Evolutionary conservation across 1,140 invertebrate genomes (phyloP), one percentile per base, ranked within the genome.

Genomic region (Aethina tumida): DNA sequence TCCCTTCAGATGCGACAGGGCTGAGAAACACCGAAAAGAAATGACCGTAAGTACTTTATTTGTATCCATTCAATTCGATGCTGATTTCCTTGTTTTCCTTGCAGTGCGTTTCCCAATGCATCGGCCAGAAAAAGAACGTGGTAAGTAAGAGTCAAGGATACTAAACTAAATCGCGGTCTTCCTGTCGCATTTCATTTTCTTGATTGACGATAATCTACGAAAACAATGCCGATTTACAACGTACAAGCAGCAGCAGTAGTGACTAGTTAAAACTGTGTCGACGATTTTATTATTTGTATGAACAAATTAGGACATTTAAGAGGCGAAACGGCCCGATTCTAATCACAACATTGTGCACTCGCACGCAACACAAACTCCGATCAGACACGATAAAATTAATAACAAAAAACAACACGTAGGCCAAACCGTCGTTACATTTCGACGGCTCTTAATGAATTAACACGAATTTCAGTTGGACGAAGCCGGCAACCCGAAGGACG

Each of bases 1-100:
- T 49, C 53, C 52, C 5, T 58, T 58, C 44, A 52, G 45, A 38
- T 58, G 55, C 33, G 48, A 57, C 17, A 46, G 47, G 30, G 43
- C 50, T 12, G 43, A 52, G 6, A 54, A 50, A 32, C 35, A 37
- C 16, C 41, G 41, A 24, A 55, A 34, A 27, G 49, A 58, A n/a
- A 53, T 56, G 42, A 37, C 35, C 12, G 56, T 58, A 42, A 54
- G 49, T 41, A 14, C 19, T 6, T 6, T 35, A 35, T 10, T 8
- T 25, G 14, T 27, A 26, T 26, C 6, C 16, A 14, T 27, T 20
- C 13, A 28, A 5, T 8, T 31, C 9, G 9, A 24, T 22, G 18
- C 9, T 4, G 16, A 31, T 25, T 31, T 33, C 6, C 19, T 8
- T 16, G 17, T 40, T 45, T 46, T 47, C 29, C 29, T 54, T 52